Conservation (phyloP, 1,140 invertebrate genomes). For the Spodoptera frugiperda region DNA sequence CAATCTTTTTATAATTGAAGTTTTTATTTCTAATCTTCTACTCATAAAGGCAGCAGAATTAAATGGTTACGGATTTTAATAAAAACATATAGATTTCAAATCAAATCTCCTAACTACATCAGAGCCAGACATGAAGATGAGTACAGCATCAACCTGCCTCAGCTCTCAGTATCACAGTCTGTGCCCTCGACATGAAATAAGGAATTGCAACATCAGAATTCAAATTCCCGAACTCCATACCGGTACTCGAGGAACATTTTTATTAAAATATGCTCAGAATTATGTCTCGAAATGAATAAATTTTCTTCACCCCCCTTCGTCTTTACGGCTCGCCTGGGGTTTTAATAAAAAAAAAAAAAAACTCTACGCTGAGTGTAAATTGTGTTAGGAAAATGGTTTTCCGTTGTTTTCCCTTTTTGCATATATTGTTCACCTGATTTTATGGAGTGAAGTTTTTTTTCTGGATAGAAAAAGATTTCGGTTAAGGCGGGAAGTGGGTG, state of each 20-base stretch:
- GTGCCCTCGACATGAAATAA: slow-evolving; percentile 22
- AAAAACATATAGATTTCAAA: no score
- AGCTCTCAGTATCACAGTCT: background rate
- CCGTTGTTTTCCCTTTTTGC: slow-evolving; percentile 43
- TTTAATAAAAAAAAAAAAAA: slow-evolving; percentile 49
- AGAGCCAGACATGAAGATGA: background rate
- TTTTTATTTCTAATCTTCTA: no score
- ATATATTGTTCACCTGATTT: slow-evolving; percentile 45
- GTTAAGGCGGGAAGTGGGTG: background rate
- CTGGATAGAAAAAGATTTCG: slow-evolving; percentile 1
- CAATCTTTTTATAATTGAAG: no score
- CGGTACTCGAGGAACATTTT: slow-evolving; percentile 44
- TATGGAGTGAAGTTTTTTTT: slow-evolving; percentile 35
- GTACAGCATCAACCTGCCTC: background rate
- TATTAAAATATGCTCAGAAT: slow-evolving; percentile 50
- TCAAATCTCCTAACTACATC: no score
- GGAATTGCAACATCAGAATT: slow-evolving; percentile 43
- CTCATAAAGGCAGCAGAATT: no score
- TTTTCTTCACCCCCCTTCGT: slow-evolving; percentile 39
- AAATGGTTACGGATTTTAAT: no score
- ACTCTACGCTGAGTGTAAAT: slow-evolving; percentile 44
- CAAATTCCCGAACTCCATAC: slow-evolving; percentile 30
- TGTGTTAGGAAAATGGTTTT: slow-evolving; percentile 46
- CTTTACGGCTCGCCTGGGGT: slow-evolving; percentile 22
- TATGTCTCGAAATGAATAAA: slow-evolving; percentile 49